Evolutionary conservation across 2,888 invertebrate genomes (phyloP).

Genomic region (Agonum fuliginosum): DNA sequence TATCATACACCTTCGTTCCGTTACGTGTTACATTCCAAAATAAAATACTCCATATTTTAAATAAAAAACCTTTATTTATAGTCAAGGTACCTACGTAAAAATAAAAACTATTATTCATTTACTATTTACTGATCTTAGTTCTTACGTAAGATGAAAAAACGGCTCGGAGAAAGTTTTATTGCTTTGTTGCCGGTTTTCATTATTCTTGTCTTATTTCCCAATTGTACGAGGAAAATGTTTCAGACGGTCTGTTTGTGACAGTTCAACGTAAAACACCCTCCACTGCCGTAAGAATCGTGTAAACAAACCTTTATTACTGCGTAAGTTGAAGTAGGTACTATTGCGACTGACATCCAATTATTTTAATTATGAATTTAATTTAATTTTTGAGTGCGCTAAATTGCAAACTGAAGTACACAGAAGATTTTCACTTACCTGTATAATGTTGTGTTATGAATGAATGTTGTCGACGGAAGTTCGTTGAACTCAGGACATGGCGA

Average conservation of each 20-base stretch:
- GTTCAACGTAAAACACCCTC: background rate
- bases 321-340: background rate
- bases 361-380: slow-evolving; percentile 13
- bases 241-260: slow-evolving; percentile 21
- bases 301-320: background rate
- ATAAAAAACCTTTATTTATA: too few relatives aligned
- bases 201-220: background rate
- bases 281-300: background rate
- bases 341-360: background rate
- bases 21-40: too few relatives aligned
- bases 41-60: too few relatives aligned
- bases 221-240: background rate
- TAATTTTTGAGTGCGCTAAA: background rate
- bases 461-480: background rate
- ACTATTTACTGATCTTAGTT: background rate
- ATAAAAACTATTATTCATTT: too few relatives aligned
- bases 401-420: background rate
- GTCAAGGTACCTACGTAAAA: too few relatives aligned
- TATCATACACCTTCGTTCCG: too few relatives aligned
- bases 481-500: background rate
- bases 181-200: background rate
- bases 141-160: too few relatives aligned
- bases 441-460: too few relatives aligned
- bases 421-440: slow-evolving; percentile 19
- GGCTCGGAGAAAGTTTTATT: slow-evolving; percentile 17